A percentile compares a stretch with the other conserved stretches of the same genome.
Conservation (phyloP, 2,888 invertebrate species). For the Teleiodes luculella region DNA sequence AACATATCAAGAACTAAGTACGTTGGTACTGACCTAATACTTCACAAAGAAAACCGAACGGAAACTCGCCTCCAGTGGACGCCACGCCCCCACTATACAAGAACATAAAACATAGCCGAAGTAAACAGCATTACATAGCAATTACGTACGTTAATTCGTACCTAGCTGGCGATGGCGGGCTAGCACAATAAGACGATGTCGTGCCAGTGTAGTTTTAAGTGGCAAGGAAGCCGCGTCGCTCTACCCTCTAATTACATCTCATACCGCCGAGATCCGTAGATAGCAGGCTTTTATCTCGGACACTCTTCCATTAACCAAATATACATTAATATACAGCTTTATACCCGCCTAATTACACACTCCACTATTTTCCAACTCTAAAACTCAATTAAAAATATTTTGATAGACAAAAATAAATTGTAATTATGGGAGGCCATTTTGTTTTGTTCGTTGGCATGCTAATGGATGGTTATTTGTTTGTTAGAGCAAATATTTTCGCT, state of each 20-base stretch:
- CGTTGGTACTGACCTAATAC: not conserved
- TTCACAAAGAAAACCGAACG: not conserved
- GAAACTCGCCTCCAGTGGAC: not conserved
- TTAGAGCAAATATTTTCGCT: constrained; percentile 55
- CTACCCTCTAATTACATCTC: constrained; percentile 64
- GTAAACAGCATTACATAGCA: constrained; percentile 14
- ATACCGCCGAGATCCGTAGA: constrained; percentile 55
- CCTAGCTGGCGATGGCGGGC: constrained; percentile 18
- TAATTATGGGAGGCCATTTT: constrained; percentile 58
- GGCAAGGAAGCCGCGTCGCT: constrained; percentile 45
- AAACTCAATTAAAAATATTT: constrained; percentile 74
- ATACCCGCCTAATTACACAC: constrained; percentile 65
- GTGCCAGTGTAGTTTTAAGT: constrained; percentile 71
- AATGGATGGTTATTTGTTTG: constrained; percentile 54
- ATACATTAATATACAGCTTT: constrained; percentile 77
- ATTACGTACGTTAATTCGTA: constrained; percentile 32
- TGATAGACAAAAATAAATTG: constrained; percentile 72
- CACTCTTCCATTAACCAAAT: constrained; percentile 77
- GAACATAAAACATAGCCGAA: constrained; percentile 1
- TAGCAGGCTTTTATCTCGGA: constrained; percentile 73
- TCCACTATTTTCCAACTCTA: constrained; percentile 66
- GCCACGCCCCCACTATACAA: not conserved
- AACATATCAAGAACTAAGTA: not conserved
- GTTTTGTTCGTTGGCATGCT: constrained; percentile 45
- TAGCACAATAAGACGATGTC: constrained; percentile 49